Base-by-base conservation (phyloP, 2,797 vertebrate genomes). In the Centroberyx gerrardi region DNA sequence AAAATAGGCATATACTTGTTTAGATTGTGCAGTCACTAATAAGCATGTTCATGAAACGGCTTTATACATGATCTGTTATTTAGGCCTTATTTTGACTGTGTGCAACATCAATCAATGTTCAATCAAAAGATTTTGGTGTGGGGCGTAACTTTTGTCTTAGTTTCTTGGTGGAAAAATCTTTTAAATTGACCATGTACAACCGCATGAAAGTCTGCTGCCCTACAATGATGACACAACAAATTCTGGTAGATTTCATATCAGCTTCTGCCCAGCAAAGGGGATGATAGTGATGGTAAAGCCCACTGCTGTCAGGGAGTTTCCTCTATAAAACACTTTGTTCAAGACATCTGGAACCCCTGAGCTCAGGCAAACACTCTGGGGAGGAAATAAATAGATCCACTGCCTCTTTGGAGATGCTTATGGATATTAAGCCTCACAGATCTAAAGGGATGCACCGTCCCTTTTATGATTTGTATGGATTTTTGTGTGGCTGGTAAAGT, bases 391-490 rank as follows among this genome's bases (percentile, higher is more conserved):
- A 64, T 10, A 0, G n/a, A 18, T 2, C 33, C 14, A 38, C 22
- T 28, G 28, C 14, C 31, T 82, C 28, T 55, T 82, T 13, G 27
- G 31, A 67, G 40, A 66, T 10, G 36, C 15, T 40, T 44, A 5
- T 8, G 18, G 28, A 69, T 71, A 48, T 62, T 64, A 33, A 59
- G 62, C 18, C 8, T 3, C 68, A 63, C 12, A 15, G 33, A 67
- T 73, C 60, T 55, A 81, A 75, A 76, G 31, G 64, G 31, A 71
- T 61, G 56, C 4, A 1, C 15, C 55, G n/a, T 67, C 78, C 17
- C 31, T 70, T 74, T 87, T 51, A 68, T 48, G 42, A 68, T 73
- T 60, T 82, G 58, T 72, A 63, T 53, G 8, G n/a, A 46, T 69
- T 81, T 81, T 71, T 63, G 78, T 74, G 55, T 51, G 14, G 60